Evolutionary conservation across 2,888 invertebrate genomes (phyloP).

Genomic region (Phoenoteleia sp.): DNA sequence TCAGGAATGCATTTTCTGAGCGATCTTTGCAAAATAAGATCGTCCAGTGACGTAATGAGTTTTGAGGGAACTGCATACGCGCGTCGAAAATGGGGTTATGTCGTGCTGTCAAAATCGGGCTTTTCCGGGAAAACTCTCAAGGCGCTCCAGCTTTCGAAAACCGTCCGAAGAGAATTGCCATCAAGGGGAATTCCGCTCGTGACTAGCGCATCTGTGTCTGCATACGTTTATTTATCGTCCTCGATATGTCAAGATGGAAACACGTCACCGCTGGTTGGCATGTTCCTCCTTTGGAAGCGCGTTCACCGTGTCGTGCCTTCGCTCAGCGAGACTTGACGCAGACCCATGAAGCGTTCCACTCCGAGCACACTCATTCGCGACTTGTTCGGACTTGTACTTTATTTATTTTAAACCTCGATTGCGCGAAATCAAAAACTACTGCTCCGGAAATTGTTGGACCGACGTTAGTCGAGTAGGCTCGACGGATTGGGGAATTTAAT

Average conservation of each 20-base stretch:
- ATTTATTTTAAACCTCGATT: constrained; percentile 5
- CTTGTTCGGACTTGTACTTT: no score
- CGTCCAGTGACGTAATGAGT: background rate
- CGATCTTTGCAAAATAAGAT: no score
- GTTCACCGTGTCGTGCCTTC: background rate
- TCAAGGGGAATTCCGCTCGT: no score
- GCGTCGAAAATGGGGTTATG: background rate
- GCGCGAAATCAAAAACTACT: constrained; percentile 25
- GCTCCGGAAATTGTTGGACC: constrained; percentile 37
- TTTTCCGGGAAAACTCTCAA: background rate
- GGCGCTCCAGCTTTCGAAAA: background rate
- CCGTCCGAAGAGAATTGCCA: background rate
- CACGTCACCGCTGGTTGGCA: constrained; percentile 82
- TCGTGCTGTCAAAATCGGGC: background rate
- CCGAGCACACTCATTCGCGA: constrained; percentile 10
- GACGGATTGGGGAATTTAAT: no score
- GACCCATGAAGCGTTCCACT: background rate
- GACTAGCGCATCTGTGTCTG: background rate
- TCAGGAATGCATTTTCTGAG: no score
- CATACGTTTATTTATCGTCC: constrained; percentile 80
- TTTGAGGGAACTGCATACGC: background rate
- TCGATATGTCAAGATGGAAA: constrained; percentile 83
- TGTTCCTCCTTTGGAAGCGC: constrained; percentile 74
- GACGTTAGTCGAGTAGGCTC: constrained; percentile 2
- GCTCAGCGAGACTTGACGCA: background rate